Evolutionary conservation across 2,797 vertebrate genomes (phyloP).

Genomic region (Gymnodraco acuticeps): DNA sequence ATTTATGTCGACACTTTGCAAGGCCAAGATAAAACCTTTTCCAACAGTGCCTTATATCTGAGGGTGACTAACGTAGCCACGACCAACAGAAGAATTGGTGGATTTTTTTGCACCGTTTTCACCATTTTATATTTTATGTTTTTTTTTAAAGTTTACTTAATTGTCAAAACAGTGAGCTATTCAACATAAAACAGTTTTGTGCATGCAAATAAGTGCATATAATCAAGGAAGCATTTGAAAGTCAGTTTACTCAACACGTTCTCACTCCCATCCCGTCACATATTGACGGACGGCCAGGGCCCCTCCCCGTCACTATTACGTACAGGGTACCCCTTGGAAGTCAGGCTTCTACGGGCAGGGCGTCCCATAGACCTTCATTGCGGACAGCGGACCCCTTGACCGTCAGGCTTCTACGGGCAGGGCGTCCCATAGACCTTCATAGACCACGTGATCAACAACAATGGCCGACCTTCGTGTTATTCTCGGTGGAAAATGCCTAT

Average conservation of each 20-base stretch:
- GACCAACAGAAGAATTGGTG: neutral
- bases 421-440: no score
- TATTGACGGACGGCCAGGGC: no score
- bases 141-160: conserved; percentile 11
- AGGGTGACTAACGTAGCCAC: neutral
- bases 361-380: no score
- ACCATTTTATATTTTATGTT: conserved; percentile 6
- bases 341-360: no score
- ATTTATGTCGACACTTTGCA: neutral
- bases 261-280: no score
- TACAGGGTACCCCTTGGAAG: no score
- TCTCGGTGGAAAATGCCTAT: no score
- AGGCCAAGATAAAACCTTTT: neutral
- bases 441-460: no score
- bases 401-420: no score
- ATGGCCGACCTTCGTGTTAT: no score
- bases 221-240: conserved; percentile 8
- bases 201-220: conserved; percentile 14
- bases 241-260: neutral
- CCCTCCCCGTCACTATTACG: no score
- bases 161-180: conserved; percentile 1
- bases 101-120: conserved; percentile 37
- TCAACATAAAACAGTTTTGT: conserved; percentile 15
- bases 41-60: neutral
- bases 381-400: no score